Conservation (phyloP, 2,888 invertebrate genomes). For the Mesoligia furuncula region DNA sequence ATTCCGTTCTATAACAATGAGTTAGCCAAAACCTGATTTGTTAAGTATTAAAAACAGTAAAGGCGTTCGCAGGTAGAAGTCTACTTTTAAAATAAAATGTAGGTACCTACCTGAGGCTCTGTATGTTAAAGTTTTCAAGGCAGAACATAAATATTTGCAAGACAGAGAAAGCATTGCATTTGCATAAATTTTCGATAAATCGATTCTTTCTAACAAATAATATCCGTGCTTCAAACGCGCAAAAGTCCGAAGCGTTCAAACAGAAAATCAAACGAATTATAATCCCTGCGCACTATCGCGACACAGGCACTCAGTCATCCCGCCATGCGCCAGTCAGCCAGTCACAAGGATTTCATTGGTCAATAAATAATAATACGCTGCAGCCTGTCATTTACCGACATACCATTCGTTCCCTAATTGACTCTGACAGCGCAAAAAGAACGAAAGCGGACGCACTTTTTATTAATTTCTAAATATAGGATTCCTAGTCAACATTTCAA, state of each 20-base stretch:
- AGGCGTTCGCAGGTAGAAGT: background rate
- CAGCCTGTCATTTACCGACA: slow-evolving; percentile 35
- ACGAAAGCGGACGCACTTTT: slow-evolving; percentile 45
- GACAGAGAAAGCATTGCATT: background rate
- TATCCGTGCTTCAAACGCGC: background rate
- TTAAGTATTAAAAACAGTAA: slow-evolving; percentile 23
- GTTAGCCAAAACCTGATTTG: slow-evolving; percentile 29
- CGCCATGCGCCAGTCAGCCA: slow-evolving; percentile 11
- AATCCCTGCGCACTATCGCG: slow-evolving; percentile 21
- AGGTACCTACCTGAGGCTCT: background rate
- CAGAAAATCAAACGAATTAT: slow-evolving; percentile 16
- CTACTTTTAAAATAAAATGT: background rate
- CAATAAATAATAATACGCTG: slow-evolving; percentile 45
- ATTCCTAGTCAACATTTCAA: slow-evolving; percentile 37
- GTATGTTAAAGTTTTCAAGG: background rate
- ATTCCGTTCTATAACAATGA: slow-evolving; percentile 42
- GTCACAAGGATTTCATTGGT: slow-evolving; percentile 37
- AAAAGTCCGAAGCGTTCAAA: slow-evolving; percentile 12
- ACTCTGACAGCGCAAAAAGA: slow-evolving; percentile 45
- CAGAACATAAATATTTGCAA: background rate
- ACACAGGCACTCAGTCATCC: slow-evolving; percentile 21
- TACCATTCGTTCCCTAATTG: slow-evolving; percentile 42
- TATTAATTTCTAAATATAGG: slow-evolving; percentile 56
- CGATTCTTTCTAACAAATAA: background rate
- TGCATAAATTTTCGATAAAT: background rate